Base-by-base conservation (phyloP, 2,888 invertebrate species). In the Caenorhabditis wallacei region DNA sequence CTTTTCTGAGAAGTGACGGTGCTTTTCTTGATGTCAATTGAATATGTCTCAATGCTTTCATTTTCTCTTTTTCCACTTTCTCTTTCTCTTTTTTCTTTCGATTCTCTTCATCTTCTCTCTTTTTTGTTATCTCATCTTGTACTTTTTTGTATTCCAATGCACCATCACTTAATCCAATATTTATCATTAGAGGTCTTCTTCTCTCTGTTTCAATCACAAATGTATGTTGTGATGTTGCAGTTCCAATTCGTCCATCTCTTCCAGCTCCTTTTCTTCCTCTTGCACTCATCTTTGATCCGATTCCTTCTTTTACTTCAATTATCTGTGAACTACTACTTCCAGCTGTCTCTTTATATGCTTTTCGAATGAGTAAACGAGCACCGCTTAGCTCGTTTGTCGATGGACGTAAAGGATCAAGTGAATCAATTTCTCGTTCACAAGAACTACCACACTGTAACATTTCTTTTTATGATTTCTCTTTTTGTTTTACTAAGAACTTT, bases 391-490 rank as follows among this genome's bases (percentile, higher is more conserved):
- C 87, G 56, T 85, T 85, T 11, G 84, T 80, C 16, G 85, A 82
- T 37, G 87, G 84, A 18, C 85, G 79, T 7, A 87, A 68, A 7
- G 87, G 84, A 59, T 87, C 87, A 24, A 80, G 68, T 2, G 87
- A 84, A 54, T 85, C 84, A 57, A 87, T 82, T 40, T 87, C 87
- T 18, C 84, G 61, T 78, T 87, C 87, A 51, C 85, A 84, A n/a
- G 78, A 82, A 53, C 56, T 78, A 11, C 85, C 85, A 24, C 79
- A 82, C 85, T 87, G 74, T 18, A 82, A 79, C 11, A 37, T 22
- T 18, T 63, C n/a, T 53, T 48, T 48, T 48, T 22, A 24, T 22
- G 53, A 10, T 10, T 40, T 16, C 30, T 30, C 30, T 8, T 8
- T 30, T 5, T 30, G 3, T 30, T 8, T 30, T 30, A 30, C 30